These are phyloP conservation scores for Allygus modestus DNA, from an alignment of 2,888 invertebrate genomes.

Conservation along the genomic window DNA sequence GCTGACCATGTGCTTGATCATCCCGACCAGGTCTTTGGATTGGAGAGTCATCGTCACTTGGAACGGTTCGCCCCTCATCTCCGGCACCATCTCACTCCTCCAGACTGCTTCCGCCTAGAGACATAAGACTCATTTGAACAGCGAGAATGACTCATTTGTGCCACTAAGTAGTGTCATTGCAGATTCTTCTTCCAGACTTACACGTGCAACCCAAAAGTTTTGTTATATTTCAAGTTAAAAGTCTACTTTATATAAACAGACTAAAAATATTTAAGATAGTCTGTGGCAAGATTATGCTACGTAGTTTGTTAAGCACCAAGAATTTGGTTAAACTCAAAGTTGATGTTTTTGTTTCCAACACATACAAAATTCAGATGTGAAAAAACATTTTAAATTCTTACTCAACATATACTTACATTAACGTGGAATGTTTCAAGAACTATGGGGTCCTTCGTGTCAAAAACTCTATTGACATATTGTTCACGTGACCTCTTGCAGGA, in stretches of 20 bases:
- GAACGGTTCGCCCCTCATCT: slow-evolving; percentile 32
- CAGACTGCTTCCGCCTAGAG: not conserved
- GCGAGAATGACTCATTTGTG: not conserved
- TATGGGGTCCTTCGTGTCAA: not conserved
- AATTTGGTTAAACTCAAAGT: too few relatives aligned
- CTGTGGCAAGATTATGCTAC: too few relatives aligned
- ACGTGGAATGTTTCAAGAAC: not conserved
- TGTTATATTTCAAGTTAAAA: too few relatives aligned
- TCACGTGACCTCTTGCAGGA: not conserved
- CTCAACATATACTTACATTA: slow-evolving; percentile 7
- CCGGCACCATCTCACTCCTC: not conserved
- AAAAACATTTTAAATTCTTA: too few relatives aligned
- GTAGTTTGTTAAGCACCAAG: too few relatives aligned
- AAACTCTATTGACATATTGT: not conserved
- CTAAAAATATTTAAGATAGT: too few relatives aligned
- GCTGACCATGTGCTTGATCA: slow-evolving; percentile 35
- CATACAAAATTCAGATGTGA: too few relatives aligned
- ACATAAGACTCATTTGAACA: too few relatives aligned
- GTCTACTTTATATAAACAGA: too few relatives aligned
- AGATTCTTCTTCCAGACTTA: too few relatives aligned
- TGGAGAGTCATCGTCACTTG: not conserved
- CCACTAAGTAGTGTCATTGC: not conserved
- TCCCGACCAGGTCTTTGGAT: slow-evolving; percentile 22
- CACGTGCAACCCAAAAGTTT: too few relatives aligned
- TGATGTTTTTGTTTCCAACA: too few relatives aligned